Base-by-base conservation (phyloP, 2,797 vertebrate genomes). In the Ctenopoma multispine region DNA sequence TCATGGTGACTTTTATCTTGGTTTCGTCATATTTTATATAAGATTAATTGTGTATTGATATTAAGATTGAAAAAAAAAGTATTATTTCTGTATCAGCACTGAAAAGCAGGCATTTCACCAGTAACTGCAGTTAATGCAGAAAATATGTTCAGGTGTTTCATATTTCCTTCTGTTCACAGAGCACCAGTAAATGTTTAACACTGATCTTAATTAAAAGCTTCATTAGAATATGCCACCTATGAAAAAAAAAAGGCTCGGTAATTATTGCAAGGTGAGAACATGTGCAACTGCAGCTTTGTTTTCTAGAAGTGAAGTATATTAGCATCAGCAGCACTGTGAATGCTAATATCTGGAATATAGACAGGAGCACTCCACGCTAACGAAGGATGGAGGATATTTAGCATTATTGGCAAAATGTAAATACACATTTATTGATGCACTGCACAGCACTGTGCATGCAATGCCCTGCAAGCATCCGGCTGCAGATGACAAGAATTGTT, bases 321-420 rank as follows among this genome's bases (percentile, higher is more conserved):
- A 93, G 89, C 90, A 86, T 89, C 50, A 56, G 75, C 46, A 18
- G 66, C 82, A 44, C 50, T 0, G 38, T 58, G 89, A 74, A 93
- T 90, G 86, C 88, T 89, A 92, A 92, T 92, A 82, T 78, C 61
- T 68, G 57, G 69, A 57, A 82, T 84, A 84, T 80, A 87, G 87
- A 88, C 81, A 69, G 79, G 10, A 78, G 61, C 73, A 47, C 85
- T 83, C 58, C 71, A 27, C 82, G 83, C 87, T 71, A 76, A 80
- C 55, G 72, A 90, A 90, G 83, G 88, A 85, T 64, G 79, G 23
- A 75, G 79, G 87, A 91, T 90, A 84, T 91, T 93, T 91, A 92
- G 90, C 91, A 92, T 92, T 93, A 93, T 92, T 87, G 92, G 92
- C 90, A 74, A 92, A 93, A 92, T 93, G 90, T 88, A 89, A 92